Evolutionary conservation across 1,140 invertebrate species (phyloP).

Genomic region (Drosophila micromelanica): DNA sequence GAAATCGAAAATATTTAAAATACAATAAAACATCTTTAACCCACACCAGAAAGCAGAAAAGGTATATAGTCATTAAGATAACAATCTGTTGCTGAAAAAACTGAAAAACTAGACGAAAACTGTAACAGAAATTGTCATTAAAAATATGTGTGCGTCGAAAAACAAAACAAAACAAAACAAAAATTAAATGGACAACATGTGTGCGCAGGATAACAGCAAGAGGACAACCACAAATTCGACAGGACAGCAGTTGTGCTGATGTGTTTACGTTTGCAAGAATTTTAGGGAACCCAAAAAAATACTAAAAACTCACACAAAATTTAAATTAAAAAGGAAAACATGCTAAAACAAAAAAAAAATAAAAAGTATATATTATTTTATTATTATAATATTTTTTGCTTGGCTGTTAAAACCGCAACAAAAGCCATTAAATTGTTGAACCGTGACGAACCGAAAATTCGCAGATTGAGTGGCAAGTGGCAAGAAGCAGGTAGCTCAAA

Average conservation of each 20-base stretch:
- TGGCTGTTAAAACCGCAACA: constrained; percentile 34
- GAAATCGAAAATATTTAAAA: constrained; percentile 71
- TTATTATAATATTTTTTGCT: constrained; percentile 29
- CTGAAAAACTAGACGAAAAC: constrained; percentile 60
- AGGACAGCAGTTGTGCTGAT: constrained; percentile 56
- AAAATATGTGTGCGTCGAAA: constrained; percentile 33
- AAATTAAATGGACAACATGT: constrained; percentile 77
- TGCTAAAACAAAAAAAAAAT: neutral
- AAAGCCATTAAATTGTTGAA: constrained; percentile 44
- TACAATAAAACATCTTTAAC: constrained; percentile 63
- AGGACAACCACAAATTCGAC: neutral
- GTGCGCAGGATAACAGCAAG: constrained; percentile 42
- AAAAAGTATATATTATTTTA: constrained; percentile 43
- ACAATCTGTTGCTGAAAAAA: constrained; percentile 67
- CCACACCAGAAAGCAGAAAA: constrained; percentile 33
- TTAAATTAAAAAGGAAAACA: constrained; percentile 25
- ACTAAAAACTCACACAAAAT: constrained; percentile 34
- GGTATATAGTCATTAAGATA: constrained; percentile 81
- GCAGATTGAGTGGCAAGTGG: constrained; percentile 63
- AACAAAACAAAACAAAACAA: constrained; percentile 41
- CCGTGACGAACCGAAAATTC: constrained; percentile 46
- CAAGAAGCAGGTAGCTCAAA: constrained; percentile 33
- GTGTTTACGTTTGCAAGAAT: constrained; percentile 56
- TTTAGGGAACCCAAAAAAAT: constrained; percentile 19
- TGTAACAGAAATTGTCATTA: constrained; percentile 78